Evolutionary conservation across 2,888 invertebrate species (phyloP).

Genomic region (Cephus nigrinus): DNA sequence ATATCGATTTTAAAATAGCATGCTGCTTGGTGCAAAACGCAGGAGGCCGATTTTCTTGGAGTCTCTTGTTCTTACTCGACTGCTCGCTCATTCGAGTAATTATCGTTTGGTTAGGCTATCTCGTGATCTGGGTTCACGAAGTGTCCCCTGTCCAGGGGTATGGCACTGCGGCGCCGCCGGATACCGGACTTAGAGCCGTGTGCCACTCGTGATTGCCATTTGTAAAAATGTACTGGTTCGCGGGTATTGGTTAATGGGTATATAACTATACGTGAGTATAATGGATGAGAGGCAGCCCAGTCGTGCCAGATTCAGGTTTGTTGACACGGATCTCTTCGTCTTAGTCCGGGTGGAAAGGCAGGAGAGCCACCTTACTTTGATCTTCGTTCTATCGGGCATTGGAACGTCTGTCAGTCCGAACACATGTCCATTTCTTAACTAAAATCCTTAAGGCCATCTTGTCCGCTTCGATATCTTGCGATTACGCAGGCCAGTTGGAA

Average conservation of each 20-base stretch:
- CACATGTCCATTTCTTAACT: not conserved
- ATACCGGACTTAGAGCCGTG: slow-evolving; percentile 33
- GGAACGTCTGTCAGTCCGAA: not conserved
- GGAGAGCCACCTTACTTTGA: slow-evolving; percentile 27
- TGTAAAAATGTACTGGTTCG: slow-evolving; percentile 20
- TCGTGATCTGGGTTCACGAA: not conserved
- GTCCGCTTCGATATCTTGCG: not conserved
- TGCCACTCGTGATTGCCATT: slow-evolving; percentile 26
- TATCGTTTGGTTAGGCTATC: not conserved
- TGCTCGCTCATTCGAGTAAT: not conserved
- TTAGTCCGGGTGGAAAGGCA: slow-evolving; percentile 41
- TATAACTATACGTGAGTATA: slow-evolving; percentile 36
- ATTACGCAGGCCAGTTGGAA: not conserved
- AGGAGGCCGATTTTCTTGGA: not conserved
- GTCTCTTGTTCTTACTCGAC: not conserved
- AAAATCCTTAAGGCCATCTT: not conserved
- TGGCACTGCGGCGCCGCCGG: slow-evolving; percentile 1
- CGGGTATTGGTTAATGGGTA: slow-evolving; percentile 35
- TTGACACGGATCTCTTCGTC: slow-evolving; percentile 52
- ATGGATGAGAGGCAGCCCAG: slow-evolving; percentile 39
- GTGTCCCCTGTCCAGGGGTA: not conserved
- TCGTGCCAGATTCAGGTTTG: slow-evolving; percentile 54
- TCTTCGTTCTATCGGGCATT: slow-evolving; percentile 17
- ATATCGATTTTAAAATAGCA: not conserved
- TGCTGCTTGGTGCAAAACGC: not conserved